Conservation (phyloP, 2,797 vertebrate species). For the Sibirionetta formosa region DNA sequence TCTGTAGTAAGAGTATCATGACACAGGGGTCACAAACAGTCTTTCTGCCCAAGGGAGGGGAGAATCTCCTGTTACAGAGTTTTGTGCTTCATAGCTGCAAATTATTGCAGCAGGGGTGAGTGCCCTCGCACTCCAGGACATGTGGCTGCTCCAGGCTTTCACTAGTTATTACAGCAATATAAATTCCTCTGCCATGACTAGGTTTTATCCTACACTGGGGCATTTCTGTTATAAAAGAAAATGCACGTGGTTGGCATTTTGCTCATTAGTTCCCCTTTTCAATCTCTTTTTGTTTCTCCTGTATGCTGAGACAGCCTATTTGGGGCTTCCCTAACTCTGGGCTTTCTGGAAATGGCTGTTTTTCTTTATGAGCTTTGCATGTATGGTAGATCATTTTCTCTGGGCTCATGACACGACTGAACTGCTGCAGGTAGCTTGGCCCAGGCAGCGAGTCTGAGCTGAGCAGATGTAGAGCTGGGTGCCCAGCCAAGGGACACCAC, state of each 20-base stretch:
- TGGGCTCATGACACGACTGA: neutral
- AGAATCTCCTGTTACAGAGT: neutral
- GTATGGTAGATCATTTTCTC: fast-evolving
- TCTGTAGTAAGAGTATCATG: neutral
- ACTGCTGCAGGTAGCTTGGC: neutral
- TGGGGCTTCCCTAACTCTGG: neutral
- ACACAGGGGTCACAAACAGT: neutral
- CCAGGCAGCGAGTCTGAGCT: neutral
- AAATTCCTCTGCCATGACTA: neutral
- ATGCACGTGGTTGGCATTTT: fast-evolving
- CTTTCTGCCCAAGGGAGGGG: neutral
- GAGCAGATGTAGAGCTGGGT: neutral
- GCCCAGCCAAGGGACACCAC: neutral
- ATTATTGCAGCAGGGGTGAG: neutral
- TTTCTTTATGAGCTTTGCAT: neutral
- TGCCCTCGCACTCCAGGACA: neutral
- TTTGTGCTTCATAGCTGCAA: neutral
- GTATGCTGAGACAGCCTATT: neutral
- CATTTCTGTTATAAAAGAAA: neutral
- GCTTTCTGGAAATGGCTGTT: neutral
- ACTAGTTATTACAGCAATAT: neutral
- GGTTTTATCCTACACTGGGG: neutral
- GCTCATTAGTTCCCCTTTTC: neutral
- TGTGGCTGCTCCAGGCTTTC: neutral
- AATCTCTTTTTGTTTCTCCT: neutral